Evolutionary conservation across 2,113 vertebrate genomes (phyloP).

Genomic region (Acanthochromis polyacanthus): DNA sequence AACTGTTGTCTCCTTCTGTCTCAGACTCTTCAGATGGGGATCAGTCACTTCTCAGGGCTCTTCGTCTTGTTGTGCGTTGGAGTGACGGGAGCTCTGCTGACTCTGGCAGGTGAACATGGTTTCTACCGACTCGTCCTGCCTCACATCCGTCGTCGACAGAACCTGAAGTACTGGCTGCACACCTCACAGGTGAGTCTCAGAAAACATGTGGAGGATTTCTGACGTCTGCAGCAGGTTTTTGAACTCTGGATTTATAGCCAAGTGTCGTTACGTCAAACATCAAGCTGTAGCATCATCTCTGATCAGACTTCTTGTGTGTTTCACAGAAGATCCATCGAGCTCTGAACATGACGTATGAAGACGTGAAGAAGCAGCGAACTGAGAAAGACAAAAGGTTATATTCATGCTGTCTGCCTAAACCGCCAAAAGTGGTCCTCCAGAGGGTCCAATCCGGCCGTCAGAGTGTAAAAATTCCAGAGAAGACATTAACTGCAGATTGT

Average conservation of each 20-base stretch:
- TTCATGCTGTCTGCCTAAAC: no score
- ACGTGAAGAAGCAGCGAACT: constrained; percentile 71
- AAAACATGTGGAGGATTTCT: background rate
- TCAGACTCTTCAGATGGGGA: constrained; percentile 95
- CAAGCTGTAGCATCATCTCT: background rate
- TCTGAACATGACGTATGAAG: constrained; percentile 87
- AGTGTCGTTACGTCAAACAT: no score
- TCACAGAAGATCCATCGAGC: constrained; percentile 93
- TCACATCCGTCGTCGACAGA: constrained; percentile 86
- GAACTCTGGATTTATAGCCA: no score
- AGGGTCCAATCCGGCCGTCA: no score
- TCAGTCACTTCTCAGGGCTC: constrained; percentile 92
- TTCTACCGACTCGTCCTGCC: constrained; percentile 90
- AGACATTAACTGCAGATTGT: no score
- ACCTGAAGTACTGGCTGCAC: constrained; percentile 93
- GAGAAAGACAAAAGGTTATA: constrained; percentile 84
- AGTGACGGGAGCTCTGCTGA: constrained; percentile 89
- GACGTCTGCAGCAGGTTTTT: background rate
- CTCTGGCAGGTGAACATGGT: constrained; percentile 87
- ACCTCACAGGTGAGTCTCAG: constrained; percentile 89
- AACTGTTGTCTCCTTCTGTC: background rate
- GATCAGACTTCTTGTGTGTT: constrained; percentile 1
- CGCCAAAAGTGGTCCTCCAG: no score
- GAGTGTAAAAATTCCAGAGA: no score
- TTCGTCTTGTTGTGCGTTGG: constrained; percentile 92